A percentile compares a stretch with the other conserved stretches of the same genome.
Conservation (phyloP, 1,140 invertebrate genomes). For the Parapsyche elsis region DNA sequence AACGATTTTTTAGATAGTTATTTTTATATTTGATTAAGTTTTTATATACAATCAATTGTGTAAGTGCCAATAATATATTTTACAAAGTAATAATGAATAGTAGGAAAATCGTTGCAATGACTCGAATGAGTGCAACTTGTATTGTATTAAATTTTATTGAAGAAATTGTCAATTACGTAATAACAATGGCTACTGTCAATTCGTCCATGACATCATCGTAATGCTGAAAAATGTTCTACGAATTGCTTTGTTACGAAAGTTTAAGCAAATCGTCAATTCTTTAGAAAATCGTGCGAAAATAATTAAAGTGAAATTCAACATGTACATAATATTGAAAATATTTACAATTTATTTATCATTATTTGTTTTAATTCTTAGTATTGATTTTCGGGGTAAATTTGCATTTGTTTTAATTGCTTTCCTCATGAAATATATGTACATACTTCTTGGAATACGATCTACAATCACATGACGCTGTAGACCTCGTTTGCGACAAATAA, state of each 20-base stretch:
- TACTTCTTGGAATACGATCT: neutral
- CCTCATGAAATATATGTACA: no score
- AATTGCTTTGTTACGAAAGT: neutral
- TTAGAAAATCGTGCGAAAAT: neutral
- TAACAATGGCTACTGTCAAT: neutral
- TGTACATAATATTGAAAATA: no score
- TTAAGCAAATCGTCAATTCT: neutral
- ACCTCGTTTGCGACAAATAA: slow-evolving; percentile 5
- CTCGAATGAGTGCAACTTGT: neutral
- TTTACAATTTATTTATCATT: neutral
- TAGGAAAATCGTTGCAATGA: neutral
- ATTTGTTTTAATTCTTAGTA: neutral
- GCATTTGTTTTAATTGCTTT: no score
- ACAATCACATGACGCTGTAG: neutral
- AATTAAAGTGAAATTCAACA: no score
- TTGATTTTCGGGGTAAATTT: no score
- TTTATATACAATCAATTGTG: no score
- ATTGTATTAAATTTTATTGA: neutral
- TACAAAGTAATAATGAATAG: no score
- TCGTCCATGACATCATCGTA: neutral
- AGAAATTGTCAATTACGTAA: neutral
- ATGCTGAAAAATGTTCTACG: neutral
- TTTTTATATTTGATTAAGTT: no score
- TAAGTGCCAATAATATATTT: no score
- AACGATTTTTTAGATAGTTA: no score